These are phyloP conservation scores for Hyposoter didymator DNA, from an alignment of 2,888 invertebrate species.

Conservation along the genomic window DNA sequence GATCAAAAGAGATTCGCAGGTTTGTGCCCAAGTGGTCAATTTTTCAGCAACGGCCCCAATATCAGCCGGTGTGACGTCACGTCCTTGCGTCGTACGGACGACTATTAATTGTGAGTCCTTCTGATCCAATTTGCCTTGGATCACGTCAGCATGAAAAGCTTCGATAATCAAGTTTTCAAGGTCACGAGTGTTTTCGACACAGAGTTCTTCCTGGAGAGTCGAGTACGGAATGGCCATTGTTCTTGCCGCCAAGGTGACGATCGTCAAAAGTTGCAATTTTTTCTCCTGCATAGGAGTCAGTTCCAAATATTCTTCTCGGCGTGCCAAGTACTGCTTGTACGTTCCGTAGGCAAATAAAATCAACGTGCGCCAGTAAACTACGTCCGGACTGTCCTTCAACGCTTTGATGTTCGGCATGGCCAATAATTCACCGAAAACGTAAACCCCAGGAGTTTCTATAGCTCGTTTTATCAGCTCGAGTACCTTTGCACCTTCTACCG, in stretches of 20 bases:
- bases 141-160: conserved; percentile 98
- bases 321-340: conserved; percentile 93
- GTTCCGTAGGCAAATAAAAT: conserved; percentile 98
- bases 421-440: conserved; percentile 97
- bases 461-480: conserved; percentile 96
- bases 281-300: conserved; percentile 92
- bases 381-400: conserved; percentile 89
- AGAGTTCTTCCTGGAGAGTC: conserved; percentile 93
- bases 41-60: conserved; percentile 92
- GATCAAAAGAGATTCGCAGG: conserved; percentile 94
- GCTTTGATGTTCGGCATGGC: conserved; percentile 96
- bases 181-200: conserved; percentile 96
- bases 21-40: conserved; percentile 94
- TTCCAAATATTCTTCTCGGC: conserved; percentile 91
- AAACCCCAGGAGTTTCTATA: conserved; percentile 95
- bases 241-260: conserved; percentile 96
- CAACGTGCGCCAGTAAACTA: conserved; percentile 92
- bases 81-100: conserved; percentile 94
- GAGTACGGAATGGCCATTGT: conserved; percentile 96
- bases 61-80: conserved; percentile 95
- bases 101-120: conserved; percentile 97
- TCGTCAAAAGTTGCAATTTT: conserved; percentile 96
- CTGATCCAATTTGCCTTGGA: conserved; percentile 98
- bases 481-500: conserved; percentile 95
- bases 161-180: conserved; percentile 98